phyloP scores from a whole-genome alignment of 2,113 vertebrate species.

The Marmota monax region DNA sequence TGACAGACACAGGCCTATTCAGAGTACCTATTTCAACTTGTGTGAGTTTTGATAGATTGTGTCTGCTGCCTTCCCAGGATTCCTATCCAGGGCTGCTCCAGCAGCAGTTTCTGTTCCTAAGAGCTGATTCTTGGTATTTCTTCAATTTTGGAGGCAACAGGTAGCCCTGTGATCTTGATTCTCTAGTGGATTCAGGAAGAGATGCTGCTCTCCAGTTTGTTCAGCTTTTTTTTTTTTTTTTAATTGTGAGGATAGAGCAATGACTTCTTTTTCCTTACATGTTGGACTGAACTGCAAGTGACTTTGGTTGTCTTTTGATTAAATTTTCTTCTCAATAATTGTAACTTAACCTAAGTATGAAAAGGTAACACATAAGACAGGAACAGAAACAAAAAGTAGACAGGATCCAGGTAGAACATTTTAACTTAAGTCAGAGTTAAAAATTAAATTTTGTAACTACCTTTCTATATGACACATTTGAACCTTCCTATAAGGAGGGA shows the following conservation, averaged over 20 bases:
- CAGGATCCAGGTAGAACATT: not conserved
- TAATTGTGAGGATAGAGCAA: not conserved
- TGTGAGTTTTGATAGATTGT: not conserved
- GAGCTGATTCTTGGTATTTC: not conserved
- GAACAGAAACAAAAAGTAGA: not conserved
- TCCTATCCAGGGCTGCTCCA: not conserved
- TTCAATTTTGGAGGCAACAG: not conserved
- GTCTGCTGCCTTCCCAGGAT: not conserved
- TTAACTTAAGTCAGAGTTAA: not conserved
- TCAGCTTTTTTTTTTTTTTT: not conserved
- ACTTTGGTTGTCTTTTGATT: not conserved
- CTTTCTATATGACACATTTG: conserved; percentile 23
- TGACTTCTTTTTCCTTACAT: not conserved
- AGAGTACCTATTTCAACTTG: not conserved
- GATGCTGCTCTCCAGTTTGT: not conserved
- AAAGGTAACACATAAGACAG: not conserved
- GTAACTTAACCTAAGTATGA: not conserved
- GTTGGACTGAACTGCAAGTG: not conserved
- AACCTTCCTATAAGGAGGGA: not conserved
- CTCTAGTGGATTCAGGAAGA: not conserved
- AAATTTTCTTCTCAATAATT: not conserved
- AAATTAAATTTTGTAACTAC: conserved; percentile 43
- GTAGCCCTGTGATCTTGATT: not conserved
- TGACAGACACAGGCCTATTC: not conserved
- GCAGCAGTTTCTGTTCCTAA: not conserved